Conservation (phyloP, 2,113 vertebrate species). For the Saimiri boliviensis region DNA sequence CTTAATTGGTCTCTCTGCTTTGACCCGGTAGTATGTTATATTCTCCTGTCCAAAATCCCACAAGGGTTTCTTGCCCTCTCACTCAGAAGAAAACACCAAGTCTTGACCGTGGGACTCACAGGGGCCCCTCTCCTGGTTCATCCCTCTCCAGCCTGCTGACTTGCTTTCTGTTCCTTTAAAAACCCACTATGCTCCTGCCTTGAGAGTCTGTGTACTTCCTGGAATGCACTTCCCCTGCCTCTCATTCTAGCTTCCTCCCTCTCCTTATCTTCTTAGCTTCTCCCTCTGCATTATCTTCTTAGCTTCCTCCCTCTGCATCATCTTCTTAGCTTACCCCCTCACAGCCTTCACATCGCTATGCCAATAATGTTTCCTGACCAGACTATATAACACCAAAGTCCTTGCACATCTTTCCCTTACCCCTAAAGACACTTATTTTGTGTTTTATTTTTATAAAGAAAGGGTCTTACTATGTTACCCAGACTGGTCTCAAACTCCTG, state of each 20-base stretch:
- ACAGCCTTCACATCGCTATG: fast-evolving
- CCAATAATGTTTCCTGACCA: neutral
- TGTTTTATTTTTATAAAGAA: neutral
- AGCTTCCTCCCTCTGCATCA: fast-evolving
- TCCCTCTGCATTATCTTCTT: fast-evolving
- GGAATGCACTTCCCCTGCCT: neutral
- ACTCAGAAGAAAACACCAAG: neutral
- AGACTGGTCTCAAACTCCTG: too few species aligned
- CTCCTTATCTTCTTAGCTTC: neutral
- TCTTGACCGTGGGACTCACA: neutral
- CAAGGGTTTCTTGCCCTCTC: neutral
- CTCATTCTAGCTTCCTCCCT: neutral
- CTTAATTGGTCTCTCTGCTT: neutral
- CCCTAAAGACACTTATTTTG: neutral
- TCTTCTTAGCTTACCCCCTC: too few species aligned
- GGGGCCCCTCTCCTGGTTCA: fast-evolving
- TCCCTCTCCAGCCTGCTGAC: neutral
- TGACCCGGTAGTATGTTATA: fast-evolving
- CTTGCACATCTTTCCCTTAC: too few species aligned
- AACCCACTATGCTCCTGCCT: neutral
- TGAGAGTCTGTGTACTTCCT: neutral
- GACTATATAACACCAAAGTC: neutral
- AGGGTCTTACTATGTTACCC: too few species aligned
- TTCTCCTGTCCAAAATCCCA: neutral
- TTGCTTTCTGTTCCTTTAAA: neutral